Base-by-base conservation (phyloP, 2,113 vertebrate species). In the Gasterosteus nipponicus region DNA sequence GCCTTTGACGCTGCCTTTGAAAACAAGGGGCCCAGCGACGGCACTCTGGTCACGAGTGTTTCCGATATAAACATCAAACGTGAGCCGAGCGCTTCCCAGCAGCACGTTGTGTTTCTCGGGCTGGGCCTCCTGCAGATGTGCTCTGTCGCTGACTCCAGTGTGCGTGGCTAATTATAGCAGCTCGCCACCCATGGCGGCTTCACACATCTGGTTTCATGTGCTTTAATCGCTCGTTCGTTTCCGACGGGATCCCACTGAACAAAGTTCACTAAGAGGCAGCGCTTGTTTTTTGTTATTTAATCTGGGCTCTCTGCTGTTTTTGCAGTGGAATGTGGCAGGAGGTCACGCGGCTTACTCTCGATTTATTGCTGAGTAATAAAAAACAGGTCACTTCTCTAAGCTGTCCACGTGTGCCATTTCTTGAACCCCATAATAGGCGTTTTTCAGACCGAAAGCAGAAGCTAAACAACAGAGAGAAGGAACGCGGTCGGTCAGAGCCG, bases 131-230 rank as follows among this genome's bases (percentile, higher is more conserved):
- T 71, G 58, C 60, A 62, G 76, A 76, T 81, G 38, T 39, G 63
- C 64, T 80, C 41, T 83, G 54, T 79, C 35, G 16, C 62, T 0
- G 1, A 38, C 67, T 84, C 88, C 75, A 77, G 64, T 56, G 67
- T 83, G 82, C 68, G 74, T 67, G 51, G 82, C 89, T 92, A 93
- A 92, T 89, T 87, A 89, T 93, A 92, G 91, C 75, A 4, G 71
- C 58, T 65, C 49, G 39, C 69, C 58, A 1, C 56, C 75, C 60
- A 57, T 66, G 77, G 59, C 9, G 56, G 70, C 87, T 65, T 82
- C 82, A 81, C 22, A 91, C 90, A 92, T 91, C 89, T 93, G 92
- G 73, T 89, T 86, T 89, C 88, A 60, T 86, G 85, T 63, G 74
- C 38, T 5, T 72, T 82, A 62, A 38, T 79, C 64, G 1, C 80